A percentile compares a stretch with the other conserved stretches of the same genome.
phyloP scores from a whole-genome alignment of 1,140 invertebrate genomes.

The Danaus plexippus region DNA sequence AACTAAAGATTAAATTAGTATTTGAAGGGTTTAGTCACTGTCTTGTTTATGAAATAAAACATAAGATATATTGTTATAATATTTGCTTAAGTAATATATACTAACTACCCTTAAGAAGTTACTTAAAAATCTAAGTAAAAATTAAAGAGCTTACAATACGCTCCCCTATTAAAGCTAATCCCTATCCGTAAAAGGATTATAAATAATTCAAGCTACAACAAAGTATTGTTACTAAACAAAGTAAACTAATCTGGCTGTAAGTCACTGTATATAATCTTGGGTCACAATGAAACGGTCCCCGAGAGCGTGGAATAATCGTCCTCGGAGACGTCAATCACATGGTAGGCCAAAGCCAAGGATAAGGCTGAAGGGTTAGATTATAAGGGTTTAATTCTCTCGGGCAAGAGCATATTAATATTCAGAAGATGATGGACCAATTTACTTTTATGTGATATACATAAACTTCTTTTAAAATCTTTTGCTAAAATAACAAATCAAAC shows the following conservation, averaged over 20 bases:
- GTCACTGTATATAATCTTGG: slow-evolving; percentile 43
- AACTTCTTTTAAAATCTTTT: slow-evolving; percentile 1
- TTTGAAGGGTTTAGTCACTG: too few species aligned
- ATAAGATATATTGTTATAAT: too few species aligned
- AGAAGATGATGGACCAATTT: slow-evolving; percentile 48
- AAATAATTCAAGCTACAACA: slow-evolving; percentile 10
- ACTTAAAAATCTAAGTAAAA: too few species aligned
- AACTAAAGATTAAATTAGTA: too few species aligned
- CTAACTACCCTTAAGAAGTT: too few species aligned
- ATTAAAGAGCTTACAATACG: too few species aligned
- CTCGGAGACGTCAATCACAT: slow-evolving; percentile 56
- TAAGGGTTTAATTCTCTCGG: slow-evolving; percentile 55
- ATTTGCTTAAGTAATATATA: too few species aligned
- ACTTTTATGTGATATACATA: slow-evolving; percentile 48
- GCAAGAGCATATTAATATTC: slow-evolving; percentile 62
- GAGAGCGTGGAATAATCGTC: slow-evolving; percentile 40
- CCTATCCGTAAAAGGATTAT: slow-evolving; percentile 9
- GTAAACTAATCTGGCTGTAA: slow-evolving; percentile 26
- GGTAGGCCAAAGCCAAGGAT: slow-evolving; percentile 39
- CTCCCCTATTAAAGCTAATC: background rate
- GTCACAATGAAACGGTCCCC: slow-evolving; percentile 31
- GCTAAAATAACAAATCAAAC: too few species aligned
- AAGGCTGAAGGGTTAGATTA: slow-evolving; percentile 64
- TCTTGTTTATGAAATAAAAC: too few species aligned
- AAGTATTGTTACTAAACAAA: slow-evolving; percentile 20